Evolutionary conservation across 2,797 vertebrate species (phyloP).

Genomic region (Liparis tanakae): DNA sequence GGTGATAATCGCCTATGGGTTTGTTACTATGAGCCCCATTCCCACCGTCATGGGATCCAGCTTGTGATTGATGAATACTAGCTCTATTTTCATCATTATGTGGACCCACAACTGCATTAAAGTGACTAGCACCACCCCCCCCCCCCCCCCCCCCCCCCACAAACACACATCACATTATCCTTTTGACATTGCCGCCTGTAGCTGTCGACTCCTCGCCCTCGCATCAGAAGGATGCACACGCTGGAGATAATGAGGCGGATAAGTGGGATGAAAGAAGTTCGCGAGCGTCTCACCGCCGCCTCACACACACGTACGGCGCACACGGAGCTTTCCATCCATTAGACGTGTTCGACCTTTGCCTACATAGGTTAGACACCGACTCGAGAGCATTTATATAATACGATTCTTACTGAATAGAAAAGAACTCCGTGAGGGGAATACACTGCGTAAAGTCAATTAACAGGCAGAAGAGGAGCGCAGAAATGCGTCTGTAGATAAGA

Average conservation of each 20-base stretch:
- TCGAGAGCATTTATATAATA: background rate
- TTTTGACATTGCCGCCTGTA: background rate
- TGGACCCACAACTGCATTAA: background rate
- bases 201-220: background rate
- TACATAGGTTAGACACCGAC: background rate
- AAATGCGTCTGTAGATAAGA: background rate
- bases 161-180: slow-evolving; percentile 11
- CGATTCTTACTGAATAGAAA: too few species aligned
- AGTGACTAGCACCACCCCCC: background rate
- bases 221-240: background rate
- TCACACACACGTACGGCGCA: background rate
- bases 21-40: background rate
- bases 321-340: background rate
- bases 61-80: slow-evolving; percentile 11
- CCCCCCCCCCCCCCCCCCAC: too few species aligned
- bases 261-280: background rate
- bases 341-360: background rate
- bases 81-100: background rate
- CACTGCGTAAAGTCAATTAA: background rate
- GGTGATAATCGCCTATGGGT: background rate
- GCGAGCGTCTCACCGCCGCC: background rate
- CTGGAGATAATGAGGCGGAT: background rate
- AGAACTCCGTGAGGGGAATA: background rate
- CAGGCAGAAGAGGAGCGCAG: too few species aligned
- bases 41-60: background rate